Conservation (phyloP, 1,140 invertebrate genomes). For the Zaprionus gabonicus region DNA sequence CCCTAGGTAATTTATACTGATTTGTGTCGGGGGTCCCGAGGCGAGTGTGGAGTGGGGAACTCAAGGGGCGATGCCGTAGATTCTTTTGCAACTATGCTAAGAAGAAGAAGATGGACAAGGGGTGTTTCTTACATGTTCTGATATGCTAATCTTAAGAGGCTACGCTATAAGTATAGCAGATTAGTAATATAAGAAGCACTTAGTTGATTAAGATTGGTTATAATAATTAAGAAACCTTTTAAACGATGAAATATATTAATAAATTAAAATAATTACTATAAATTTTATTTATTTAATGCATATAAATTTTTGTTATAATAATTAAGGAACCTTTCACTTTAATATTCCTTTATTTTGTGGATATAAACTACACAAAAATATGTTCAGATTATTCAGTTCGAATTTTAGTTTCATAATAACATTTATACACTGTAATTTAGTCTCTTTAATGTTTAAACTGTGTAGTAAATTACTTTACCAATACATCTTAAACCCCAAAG, state of each 20-base stretch:
- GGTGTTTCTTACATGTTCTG: neutral
- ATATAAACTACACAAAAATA: neutral
- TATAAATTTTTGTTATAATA: neutral
- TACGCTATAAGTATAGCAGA: neutral
- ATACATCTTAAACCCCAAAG: neutral
- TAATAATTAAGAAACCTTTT: neutral
- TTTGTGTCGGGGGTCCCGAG: slow-evolving; percentile 8
- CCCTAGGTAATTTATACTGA: slow-evolving; percentile 42
- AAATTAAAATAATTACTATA: neutral
- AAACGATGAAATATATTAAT: neutral
- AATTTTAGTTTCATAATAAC: too few species aligned
- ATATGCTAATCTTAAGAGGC: neutral
- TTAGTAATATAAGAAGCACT: neutral
- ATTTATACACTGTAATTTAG: neutral
- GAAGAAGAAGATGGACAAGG: neutral
- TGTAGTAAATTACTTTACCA: neutral
- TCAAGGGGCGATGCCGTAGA: neutral
- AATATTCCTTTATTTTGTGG: neutral
- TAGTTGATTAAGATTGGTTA: neutral
- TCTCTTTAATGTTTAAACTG: neutral
- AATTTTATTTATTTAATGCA: neutral
- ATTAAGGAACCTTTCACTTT: neutral
- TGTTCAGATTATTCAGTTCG: too few species aligned
- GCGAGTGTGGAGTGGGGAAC: neutral
- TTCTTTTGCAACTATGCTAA: neutral